Percentiles rank a stretch among this genome's conserved stretches.
Evolutionary conservation across 2,797 vertebrate species (phyloP).

Genomic region (Natrix natrix): DNA sequence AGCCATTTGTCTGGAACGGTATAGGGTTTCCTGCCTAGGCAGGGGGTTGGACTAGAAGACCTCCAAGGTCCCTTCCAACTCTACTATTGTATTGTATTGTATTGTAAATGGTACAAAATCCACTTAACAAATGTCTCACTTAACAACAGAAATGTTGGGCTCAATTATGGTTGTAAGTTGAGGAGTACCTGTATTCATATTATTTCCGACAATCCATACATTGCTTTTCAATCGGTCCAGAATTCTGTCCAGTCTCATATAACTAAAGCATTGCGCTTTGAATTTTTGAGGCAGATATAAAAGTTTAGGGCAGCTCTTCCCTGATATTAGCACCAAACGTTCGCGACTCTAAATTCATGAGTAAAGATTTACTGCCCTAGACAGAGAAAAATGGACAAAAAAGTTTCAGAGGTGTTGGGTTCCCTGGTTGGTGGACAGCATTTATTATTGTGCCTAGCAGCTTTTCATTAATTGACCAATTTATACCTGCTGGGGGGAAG

Average conservation of each 20-base stretch:
- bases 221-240: background rate
- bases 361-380: background rate
- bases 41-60: too few species aligned
- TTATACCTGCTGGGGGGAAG: conserved; percentile 30
- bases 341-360: background rate
- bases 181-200: background rate
- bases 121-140: background rate
- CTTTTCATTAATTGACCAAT: background rate
- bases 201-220: background rate
- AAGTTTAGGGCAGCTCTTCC: background rate
- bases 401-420: background rate
- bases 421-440: background rate
- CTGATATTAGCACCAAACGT: background rate
- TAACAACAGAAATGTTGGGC: background rate
- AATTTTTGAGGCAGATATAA: background rate
- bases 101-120: too few species aligned
- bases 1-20: too few species aligned
- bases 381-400: background rate
- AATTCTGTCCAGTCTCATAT: background rate
- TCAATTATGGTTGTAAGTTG: background rate
- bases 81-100: too few species aligned
- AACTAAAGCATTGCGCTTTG: background rate
- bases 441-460: conserved; percentile 16
- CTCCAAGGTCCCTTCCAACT: too few species aligned
- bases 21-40: too few species aligned